Percentiles rank a stretch among this genome's conserved stretches.
Evolutionary conservation across 35 echinoderm and acorn worm species (phyloP).

Genomic region (Ophioderma brevispina): DNA sequence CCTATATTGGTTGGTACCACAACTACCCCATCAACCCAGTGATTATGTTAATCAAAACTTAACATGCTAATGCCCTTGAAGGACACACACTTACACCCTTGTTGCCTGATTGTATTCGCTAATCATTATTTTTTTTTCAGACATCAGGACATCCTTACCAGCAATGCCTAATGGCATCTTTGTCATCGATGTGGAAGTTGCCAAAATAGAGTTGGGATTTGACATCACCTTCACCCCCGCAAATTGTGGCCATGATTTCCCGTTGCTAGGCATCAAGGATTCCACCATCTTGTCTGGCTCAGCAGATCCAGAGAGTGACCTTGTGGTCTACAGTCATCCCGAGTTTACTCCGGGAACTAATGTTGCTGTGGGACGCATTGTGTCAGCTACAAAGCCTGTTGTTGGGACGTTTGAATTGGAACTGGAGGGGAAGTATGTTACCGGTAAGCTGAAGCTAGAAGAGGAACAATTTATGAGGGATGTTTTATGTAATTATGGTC

Average conservation of each 20-base stretch:
- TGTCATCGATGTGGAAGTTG: slow-evolving; percentile 60
- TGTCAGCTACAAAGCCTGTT: slow-evolving; percentile 62
- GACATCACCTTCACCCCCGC: slow-evolving; percentile 50
- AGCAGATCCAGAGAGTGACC: slow-evolving; percentile 20
- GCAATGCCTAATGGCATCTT: slow-evolving; percentile 78
- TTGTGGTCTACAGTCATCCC: slow-evolving; percentile 17
- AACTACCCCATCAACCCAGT: too few relatives aligned
- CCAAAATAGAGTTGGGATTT: slow-evolving; percentile 43
- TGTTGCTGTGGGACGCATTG: slow-evolving; percentile 38
- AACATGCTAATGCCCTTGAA: too few relatives aligned
- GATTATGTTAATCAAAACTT: too few relatives aligned
- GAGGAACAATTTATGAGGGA: too few relatives aligned
- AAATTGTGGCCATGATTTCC: slow-evolving; percentile 77
- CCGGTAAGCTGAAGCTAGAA: slow-evolving; percentile 38
- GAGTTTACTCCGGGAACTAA: slow-evolving; percentile 35
- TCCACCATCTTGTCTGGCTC: neutral
- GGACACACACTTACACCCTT: too few relatives aligned
- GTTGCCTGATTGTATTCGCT: neutral
- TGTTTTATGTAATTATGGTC: too few relatives aligned
- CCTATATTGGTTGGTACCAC: too few relatives aligned
- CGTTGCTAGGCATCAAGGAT: slow-evolving; percentile 69
- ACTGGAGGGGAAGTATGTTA: slow-evolving; percentile 21
- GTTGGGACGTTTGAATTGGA: slow-evolving; percentile 56
- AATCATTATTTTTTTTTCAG: neutral
- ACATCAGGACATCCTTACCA: slow-evolving; percentile 8